Base-by-base conservation (phyloP, 2,888 invertebrate genomes). In the Tholera decimalis region DNA sequence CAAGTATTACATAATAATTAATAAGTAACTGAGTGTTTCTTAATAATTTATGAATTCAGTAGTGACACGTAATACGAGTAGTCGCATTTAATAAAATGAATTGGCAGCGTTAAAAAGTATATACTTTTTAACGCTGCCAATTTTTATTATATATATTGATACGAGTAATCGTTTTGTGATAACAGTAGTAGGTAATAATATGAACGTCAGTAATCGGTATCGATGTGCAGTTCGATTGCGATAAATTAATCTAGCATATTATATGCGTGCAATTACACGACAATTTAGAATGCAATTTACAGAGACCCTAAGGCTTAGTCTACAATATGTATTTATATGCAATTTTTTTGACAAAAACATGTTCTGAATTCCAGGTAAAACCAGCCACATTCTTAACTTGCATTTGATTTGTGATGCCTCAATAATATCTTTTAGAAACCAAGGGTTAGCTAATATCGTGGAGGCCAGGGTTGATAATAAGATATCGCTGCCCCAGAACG, bases 141-240 rank as follows among this genome's bases (percentile, higher is more conserved):
- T 24, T 9, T 26, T 13, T 65, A 47, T 39, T 46, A 26, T 13
- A n/a, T 37, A 7, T 46, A 26, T 20, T 62, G 30, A 53, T 35
- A 35, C 35, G 9, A 39, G 37, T 46, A 46, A 66, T 39, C 56
- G 20, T 33, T 39, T 46, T 62, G 5, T 26, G 64, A 39, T 67
- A 67, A 26, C 46, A 22, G 28, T n/a, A 24, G 11, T 37, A 22
- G 43, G 43, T 13, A 4, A 3, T n/a, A 33, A 46, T 39, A 8
- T 20, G 13, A 26, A 26, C 30, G 67, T 66, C 64, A 65, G 18
- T 67, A 37, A 26, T 66, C 37, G 9, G 11, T 54, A 64, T 65
- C 56, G 39, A 26, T n/a, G 7, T 47, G 64, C 46, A 64, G 24
- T 1, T 6, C 9, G 28, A 61, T 28, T 6, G 4, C 9, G 56